phyloP scores from a whole-genome alignment of 37 sponge, comb jelly and placozoan genomes.

The Bolinopsis microptera region DNA sequence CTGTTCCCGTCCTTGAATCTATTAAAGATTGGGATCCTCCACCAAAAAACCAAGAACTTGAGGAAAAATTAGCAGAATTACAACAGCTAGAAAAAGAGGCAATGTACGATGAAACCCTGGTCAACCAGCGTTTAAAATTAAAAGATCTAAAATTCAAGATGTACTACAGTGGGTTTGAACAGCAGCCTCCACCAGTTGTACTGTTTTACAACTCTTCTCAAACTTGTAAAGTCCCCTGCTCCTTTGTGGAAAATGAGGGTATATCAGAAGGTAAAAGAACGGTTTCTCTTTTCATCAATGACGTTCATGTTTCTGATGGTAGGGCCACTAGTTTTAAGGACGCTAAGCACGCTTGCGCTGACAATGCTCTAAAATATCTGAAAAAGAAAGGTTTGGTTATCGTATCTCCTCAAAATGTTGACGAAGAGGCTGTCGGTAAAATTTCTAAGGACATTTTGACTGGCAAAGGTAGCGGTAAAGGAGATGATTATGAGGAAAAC shows the following conservation, averaged over 20 bases:
- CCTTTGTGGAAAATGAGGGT: neutral
- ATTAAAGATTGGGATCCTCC: conserved; percentile 58
- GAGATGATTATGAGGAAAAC: neutral
- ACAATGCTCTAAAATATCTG: conserved; percentile 6
- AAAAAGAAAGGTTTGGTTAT: conserved; percentile 28
- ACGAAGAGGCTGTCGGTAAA: neutral
- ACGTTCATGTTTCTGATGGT: conserved; percentile 11
- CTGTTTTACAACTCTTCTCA: neutral
- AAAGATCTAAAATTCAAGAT: neutral
- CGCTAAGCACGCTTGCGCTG: conserved; percentile 8
- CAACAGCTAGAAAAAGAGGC: neutral
- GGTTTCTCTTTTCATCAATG: conserved; percentile 41
- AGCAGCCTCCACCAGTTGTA: neutral
- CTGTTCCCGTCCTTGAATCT: neutral
- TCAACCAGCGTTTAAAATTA: neutral
- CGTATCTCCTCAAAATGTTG: neutral
- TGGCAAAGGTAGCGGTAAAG: neutral
- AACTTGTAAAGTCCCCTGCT: neutral
- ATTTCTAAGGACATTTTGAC: neutral
- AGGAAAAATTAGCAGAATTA: conserved; percentile 30
- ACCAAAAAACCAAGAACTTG: neutral
- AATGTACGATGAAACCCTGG: conserved; percentile 15
- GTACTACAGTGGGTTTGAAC: neutral
- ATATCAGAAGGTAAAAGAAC: neutral
- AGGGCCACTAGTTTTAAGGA: neutral